These are phyloP conservation scores for Meteorus sp. DNA, from an alignment of 1,140 invertebrate genomes.

Conservation along the genomic window DNA sequence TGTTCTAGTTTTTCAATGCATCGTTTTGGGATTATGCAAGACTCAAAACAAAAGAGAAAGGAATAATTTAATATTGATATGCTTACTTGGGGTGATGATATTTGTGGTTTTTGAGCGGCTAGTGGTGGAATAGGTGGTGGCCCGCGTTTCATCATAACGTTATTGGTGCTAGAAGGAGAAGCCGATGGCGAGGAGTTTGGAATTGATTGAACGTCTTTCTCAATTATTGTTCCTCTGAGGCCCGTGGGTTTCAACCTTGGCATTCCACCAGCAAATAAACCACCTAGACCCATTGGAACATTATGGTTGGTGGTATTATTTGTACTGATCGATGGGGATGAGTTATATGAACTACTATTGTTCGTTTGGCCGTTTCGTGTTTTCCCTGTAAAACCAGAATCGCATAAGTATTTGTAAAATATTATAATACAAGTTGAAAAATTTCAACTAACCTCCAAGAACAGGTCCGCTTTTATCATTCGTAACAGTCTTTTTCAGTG, in stretches of 20 bases:
- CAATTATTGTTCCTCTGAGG: constrained; percentile 48
- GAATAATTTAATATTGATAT: not conserved
- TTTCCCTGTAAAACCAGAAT: constrained; percentile 46
- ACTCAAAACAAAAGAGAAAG: not conserved
- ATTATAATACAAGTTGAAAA: constrained; percentile 4
- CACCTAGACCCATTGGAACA: constrained; percentile 67
- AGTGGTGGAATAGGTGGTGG: constrained; percentile 62
- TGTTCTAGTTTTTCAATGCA: not conserved
- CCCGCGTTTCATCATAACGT: constrained; percentile 51
- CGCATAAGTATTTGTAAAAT: constrained; percentile 17
- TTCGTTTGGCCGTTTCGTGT: constrained; percentile 47
- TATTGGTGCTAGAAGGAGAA: constrained; percentile 23
- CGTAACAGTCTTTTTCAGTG: constrained; percentile 83
- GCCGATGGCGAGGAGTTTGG: constrained; percentile 15
- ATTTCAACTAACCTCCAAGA: constrained; percentile 62
- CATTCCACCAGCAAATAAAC: constrained; percentile 84
- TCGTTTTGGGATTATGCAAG: no score
- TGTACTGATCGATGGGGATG: constrained; percentile 42
- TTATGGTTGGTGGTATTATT: constrained; percentile 48
- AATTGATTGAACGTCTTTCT: constrained; percentile 34
- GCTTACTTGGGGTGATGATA: constrained; percentile 40
- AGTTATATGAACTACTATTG: constrained; percentile 39
- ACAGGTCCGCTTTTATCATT: constrained; percentile 85
- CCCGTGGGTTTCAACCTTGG: constrained; percentile 82
- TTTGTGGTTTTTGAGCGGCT: constrained; percentile 57